A percentile compares a stretch with the other conserved stretches of the same genome.
phyloP scores from a whole-genome alignment of 2,113 vertebrate species.

The Parotia lawesii region DNA sequence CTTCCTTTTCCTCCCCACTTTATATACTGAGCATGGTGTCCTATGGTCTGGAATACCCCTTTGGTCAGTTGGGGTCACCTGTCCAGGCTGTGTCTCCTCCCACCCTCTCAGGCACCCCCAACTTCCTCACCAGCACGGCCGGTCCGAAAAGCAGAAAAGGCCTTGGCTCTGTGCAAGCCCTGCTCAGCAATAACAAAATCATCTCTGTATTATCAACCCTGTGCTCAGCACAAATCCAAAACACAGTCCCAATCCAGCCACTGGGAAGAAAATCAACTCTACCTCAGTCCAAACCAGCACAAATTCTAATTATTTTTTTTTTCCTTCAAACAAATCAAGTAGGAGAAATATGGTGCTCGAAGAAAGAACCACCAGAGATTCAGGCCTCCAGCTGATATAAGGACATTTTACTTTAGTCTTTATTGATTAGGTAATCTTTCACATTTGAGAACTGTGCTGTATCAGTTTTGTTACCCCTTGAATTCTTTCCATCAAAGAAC shows the following conservation, averaged over 20 bases:
- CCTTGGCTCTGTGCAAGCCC: background rate
- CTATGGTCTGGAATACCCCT: background rate
- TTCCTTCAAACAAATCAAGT: background rate
- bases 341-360: background rate
- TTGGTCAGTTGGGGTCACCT: background rate
- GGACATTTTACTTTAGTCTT: background rate
- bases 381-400: background rate
- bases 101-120: no score
- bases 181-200: background rate
- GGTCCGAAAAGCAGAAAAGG: accelerated
- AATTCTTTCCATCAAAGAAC: background rate
- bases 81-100: accelerated
- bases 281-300: background rate
- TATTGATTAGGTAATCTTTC: background rate
- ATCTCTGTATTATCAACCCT: background rate
- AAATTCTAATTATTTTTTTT: background rate
- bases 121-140: accelerated
- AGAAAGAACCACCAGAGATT: background rate
- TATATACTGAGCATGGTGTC: accelerated
- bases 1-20: background rate
- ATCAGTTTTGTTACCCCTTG: background rate
- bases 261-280: background rate
- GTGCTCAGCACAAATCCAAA: background rate
- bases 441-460: background rate
- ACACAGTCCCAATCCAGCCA: background rate